Evolutionary conservation across 2,888 invertebrate genomes (phyloP), one percentile per base, ranked within the genome.

Genomic region (Augochlorella aurata): DNA sequence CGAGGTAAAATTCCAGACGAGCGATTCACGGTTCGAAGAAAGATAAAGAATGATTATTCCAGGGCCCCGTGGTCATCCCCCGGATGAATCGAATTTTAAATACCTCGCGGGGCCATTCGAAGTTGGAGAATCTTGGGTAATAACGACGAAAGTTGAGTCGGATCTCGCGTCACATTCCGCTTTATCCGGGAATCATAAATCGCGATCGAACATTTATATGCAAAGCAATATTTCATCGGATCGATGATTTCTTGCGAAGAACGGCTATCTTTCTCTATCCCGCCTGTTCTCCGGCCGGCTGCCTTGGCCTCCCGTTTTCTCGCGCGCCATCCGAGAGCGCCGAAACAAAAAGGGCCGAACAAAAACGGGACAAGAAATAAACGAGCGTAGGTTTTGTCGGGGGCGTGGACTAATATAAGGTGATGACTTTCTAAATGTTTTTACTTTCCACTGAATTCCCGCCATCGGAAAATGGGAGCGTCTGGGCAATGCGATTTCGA

Each of bases 81-180:
- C 77, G 70, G 63, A 52, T 38, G 73, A 67, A 82, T 82, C 82
- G 82, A 82, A 82, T 82, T 82, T 82, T 82, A 82, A 82, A 82
- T 82, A 82, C 77, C 78, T 77, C 82, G 61, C 29, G 78, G 83
- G 52, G 63, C 73, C 47, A 78, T 83, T 82, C 71, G 12, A 78
- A 83, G 78, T 83, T 78, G 63, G 74, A 38, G 63, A 82, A 78
- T 78, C 74, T 67, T 14, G 21, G 29, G 47, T 63, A 74, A 71
- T 82, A 83, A 83, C 78, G 83, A 69, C 79, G 69, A 82, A 87
- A 87, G 82, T 83, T 83, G 52, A 67, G 85, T 76, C 66, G 70
- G 71, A 81, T 71, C 74, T 80, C 58, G 9, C 10, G 29, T 29
- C 29, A 65, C 18, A 14, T 58, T 50, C 21, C 54, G 44, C 77